A percentile compares a stretch with the other conserved stretches of the same genome.
Evolutionary conservation across 2,888 invertebrate species (phyloP).

Genomic region (Drosophila cognata): DNA sequence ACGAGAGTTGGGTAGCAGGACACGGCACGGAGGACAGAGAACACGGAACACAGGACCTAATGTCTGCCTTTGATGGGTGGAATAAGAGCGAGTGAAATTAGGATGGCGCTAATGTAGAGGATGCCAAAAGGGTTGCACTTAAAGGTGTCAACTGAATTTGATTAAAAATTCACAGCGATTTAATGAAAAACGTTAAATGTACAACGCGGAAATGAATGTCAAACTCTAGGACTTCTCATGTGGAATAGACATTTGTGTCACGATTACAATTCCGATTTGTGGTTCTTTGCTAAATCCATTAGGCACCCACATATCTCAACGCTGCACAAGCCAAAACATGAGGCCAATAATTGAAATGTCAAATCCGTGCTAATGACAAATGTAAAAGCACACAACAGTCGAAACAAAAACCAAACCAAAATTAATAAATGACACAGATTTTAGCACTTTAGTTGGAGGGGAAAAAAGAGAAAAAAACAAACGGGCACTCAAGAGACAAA

Average conservation of each 20-base stretch:
- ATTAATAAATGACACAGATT: constrained; percentile 78
- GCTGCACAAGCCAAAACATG: constrained; percentile 24
- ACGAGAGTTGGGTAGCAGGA: constrained; percentile 46
- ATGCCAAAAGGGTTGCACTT: constrained; percentile 37
- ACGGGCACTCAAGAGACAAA: constrained; percentile 63
- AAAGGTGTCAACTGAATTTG: constrained; percentile 10
- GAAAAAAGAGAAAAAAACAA: constrained; percentile 16
- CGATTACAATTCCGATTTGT: constrained; percentile 38
- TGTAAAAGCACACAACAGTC: constrained; percentile 49
- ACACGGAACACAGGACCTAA: constrained; percentile 33
- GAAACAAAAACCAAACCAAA: constrained; percentile 44
- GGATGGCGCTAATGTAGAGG: constrained; percentile 50
- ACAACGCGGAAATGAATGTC: background rate
- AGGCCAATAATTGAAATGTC: constrained; percentile 77
- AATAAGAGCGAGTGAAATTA: constrained; percentile 50
- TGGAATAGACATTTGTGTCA: constrained; percentile 35
- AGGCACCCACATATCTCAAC: constrained; percentile 49
- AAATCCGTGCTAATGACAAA: constrained; percentile 74
- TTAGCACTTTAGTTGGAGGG: constrained; percentile 68
- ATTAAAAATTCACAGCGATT: background rate
- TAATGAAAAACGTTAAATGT: background rate
- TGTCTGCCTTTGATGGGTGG: constrained; percentile 64
- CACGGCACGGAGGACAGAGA: constrained; percentile 4
- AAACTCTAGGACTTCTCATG: background rate
- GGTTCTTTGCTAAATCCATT: constrained; percentile 46